Percentiles rank a stretch among this genome's conserved stretches.
Conservation (phyloP, 2,888 invertebrate genomes). For the Antitype chi region DNA sequence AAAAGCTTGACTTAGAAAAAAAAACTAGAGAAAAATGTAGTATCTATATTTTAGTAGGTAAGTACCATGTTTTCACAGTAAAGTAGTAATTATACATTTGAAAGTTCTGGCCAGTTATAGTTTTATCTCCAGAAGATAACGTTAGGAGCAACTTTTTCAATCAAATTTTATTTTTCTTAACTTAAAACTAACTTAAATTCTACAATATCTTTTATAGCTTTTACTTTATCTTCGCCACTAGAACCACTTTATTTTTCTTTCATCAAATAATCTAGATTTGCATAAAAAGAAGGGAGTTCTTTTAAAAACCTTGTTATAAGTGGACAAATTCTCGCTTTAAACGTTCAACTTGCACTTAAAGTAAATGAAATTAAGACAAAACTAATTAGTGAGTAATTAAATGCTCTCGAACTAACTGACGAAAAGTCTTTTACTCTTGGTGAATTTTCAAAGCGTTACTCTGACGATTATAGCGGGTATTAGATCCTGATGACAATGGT, state of each 20-base stretch:
- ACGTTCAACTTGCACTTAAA: conserved; percentile 38
- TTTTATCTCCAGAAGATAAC: not conserved
- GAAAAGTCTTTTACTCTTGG: conserved; percentile 30
- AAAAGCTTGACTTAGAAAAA: no score
- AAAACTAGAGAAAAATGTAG: not conserved
- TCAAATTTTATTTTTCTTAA: not conserved
- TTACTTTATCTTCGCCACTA: not conserved
- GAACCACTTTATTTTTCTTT: conserved; percentile 24
- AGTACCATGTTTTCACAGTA: not conserved
- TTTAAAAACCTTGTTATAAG: conserved; percentile 48
- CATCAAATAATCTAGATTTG: conserved; percentile 33
- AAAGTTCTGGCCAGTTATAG: not conserved
- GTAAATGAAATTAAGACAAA: conserved; percentile 62
- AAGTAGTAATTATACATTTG: not conserved
- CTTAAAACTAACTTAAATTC: not conserved
- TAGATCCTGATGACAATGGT: conserved; percentile 18
- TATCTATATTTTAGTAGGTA: not conserved
- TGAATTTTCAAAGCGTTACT: conserved; percentile 41
- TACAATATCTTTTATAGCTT: conserved; percentile 13
- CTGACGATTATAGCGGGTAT: conserved; percentile 30
- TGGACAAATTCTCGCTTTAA: conserved; percentile 52
- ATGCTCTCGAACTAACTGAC: conserved; percentile 57
- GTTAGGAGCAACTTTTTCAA: conserved; percentile 7
- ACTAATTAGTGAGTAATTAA: conserved; percentile 65
- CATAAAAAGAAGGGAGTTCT: conserved; percentile 25